Evolutionary conservation across 2,888 invertebrate species (phyloP).

Genomic region (Drosophila affinis): DNA sequence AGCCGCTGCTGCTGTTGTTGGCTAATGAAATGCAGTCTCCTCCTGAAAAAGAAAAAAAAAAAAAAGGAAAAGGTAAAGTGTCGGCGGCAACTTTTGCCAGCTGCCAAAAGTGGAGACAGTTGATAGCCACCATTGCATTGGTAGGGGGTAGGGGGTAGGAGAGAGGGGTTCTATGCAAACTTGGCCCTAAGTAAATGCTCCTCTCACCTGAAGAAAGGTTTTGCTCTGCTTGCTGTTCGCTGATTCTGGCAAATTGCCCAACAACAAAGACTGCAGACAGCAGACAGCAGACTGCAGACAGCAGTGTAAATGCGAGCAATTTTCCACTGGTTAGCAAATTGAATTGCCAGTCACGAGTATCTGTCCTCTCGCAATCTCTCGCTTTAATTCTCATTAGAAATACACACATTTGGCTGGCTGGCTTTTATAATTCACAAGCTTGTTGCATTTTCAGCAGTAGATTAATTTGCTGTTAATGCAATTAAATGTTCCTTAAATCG

Average conservation of each 20-base stretch:
- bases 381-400: not conserved
- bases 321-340: constrained; percentile 73
- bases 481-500: constrained; percentile 21
- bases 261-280: constrained; percentile 26
- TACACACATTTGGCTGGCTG: not conserved
- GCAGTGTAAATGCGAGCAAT: constrained; percentile 54
- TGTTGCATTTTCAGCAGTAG: not conserved
- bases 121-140: constrained; percentile 45
- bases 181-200: constrained; percentile 48
- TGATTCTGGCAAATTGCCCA: constrained; percentile 40
- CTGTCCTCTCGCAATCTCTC: not conserved
- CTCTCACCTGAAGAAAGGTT: constrained; percentile 23
- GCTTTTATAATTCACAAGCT: not conserved
- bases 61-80: constrained; percentile 35
- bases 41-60: not conserved
- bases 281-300: constrained; percentile 5
- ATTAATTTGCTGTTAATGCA: constrained; percentile 10
- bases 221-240: constrained; percentile 9
- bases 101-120: constrained; percentile 77
- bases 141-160: not conserved
- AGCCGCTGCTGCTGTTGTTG: constrained; percentile 57
- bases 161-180: constrained; percentile 15
- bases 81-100: constrained; percentile 65
- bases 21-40: constrained; percentile 71
- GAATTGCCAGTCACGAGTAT: constrained; percentile 49